Evolutionary conservation across 2,888 invertebrate species (phyloP).

Genomic region (Orthosia gracilis): DNA sequence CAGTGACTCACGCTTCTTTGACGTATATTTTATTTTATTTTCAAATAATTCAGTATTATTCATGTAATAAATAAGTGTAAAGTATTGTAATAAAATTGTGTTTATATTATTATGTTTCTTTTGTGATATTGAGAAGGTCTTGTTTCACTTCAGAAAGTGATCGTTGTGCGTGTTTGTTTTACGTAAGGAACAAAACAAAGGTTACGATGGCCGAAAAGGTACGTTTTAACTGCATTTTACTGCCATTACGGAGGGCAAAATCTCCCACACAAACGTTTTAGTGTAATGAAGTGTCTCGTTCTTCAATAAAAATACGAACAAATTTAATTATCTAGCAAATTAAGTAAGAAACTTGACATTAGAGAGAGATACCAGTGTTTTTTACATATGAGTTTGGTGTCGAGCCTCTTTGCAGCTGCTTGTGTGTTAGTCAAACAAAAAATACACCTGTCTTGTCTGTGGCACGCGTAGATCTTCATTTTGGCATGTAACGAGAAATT

Average conservation of each 20-base stretch:
- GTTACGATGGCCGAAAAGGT: conserved; percentile 81
- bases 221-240: conserved; percentile 57
- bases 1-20: conserved; percentile 70
- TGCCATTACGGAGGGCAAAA: conserved; percentile 8
- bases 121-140: conserved; percentile 50
- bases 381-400: conserved; percentile 27
- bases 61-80: conserved; percentile 59
- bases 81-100: conserved; percentile 45
- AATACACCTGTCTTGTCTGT: conserved; percentile 69
- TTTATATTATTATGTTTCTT: conserved; percentile 49
- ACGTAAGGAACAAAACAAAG: conserved; percentile 59
- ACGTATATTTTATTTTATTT: conserved; percentile 69
- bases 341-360: conserved; percentile 26
- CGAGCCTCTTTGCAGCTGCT: conserved; percentile 58
- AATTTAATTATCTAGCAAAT: background rate
- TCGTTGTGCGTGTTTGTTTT: conserved; percentile 58
- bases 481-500: conserved; percentile 70
- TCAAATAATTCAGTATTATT: conserved; percentile 63
- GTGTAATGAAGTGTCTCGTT: background rate
- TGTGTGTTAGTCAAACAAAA: conserved; percentile 47
- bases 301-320: background rate
- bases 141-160: conserved; percentile 37
- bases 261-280: conserved; percentile 12
- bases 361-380: conserved; percentile 37
- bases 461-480: conserved; percentile 65